Conservation (phyloP, 2,888 invertebrate species). For the Iphiclides podalirius region DNA sequence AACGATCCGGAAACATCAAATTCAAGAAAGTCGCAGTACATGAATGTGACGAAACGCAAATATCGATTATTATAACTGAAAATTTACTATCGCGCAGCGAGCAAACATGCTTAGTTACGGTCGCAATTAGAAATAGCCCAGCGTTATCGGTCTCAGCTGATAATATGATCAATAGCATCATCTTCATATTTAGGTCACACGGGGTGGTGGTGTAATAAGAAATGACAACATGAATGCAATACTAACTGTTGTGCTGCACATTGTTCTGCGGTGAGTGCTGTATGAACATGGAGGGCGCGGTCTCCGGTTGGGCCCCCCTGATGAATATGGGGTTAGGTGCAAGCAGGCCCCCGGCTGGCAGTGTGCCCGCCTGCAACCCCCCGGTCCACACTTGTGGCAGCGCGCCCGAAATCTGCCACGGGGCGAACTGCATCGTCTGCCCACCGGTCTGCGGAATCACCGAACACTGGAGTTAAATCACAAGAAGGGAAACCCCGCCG, state of each 20-base stretch:
- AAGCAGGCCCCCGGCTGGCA: conserved; percentile 82
- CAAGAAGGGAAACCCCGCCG: conserved; percentile 13
- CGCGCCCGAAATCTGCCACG: conserved; percentile 88
- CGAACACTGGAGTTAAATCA: conserved; percentile 19
- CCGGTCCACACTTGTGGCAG: conserved; percentile 89
- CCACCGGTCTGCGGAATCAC: conserved; percentile 72
- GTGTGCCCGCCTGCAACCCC: conserved; percentile 82
- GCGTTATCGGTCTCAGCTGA: neutral
- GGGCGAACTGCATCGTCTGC: conserved; percentile 88
- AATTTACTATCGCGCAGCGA: neutral
- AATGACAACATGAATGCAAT: conserved; percentile 32
- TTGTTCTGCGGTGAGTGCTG: conserved; percentile 85
- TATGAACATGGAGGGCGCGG: conserved; percentile 87
- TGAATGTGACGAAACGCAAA: neutral
- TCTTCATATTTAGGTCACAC: neutral
- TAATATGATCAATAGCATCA: neutral
- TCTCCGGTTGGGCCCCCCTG: conserved; percentile 88
- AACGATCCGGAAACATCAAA: too few relatives aligned
- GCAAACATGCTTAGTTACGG: neutral
- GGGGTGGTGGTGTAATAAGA: neutral
- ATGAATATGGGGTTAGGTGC: conserved; percentile 91
- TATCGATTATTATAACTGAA: too few relatives aligned
- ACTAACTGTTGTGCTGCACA: conserved; percentile 70
- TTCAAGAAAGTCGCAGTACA: neutral
- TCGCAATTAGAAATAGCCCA: neutral